Evolutionary conservation across 2,888 invertebrate genomes (phyloP).

Genomic region (Hoplodrina ambigua): DNA sequence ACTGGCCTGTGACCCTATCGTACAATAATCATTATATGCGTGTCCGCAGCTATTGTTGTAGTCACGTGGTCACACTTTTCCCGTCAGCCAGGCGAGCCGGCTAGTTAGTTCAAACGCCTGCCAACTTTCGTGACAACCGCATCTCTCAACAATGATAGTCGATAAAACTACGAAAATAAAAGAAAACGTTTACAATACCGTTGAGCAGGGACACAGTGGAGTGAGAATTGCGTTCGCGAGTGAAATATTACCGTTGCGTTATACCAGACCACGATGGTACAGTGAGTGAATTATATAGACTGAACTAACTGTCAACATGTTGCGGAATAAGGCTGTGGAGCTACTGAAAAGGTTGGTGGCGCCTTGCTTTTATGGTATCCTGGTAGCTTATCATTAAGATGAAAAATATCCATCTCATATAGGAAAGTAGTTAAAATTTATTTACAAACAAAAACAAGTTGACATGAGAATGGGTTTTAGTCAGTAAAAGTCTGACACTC

Average conservation of each 20-base stretch:
- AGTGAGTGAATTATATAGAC: conserved; percentile 39
- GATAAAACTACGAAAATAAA: conserved; percentile 48
- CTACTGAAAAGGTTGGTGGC: conserved; percentile 65
- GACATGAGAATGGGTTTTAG: too few relatives aligned
- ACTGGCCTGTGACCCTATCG: conserved; percentile 58
- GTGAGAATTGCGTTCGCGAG: conserved; percentile 54
- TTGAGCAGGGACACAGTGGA: conserved; percentile 32
- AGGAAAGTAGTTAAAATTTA: not conserved
- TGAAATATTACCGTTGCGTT: conserved; percentile 36
- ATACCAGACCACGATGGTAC: conserved; percentile 36
- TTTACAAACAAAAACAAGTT: not conserved
- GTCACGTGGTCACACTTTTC: conserved; percentile 75
- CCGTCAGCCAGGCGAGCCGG: conserved; percentile 66
- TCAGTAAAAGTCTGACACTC: too few relatives aligned
- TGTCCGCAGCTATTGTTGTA: conserved; percentile 72
- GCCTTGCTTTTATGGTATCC: conserved; percentile 27
- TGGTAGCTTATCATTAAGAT: conserved; percentile 20
- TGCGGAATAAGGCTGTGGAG: conserved; percentile 75
- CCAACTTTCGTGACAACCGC: conserved; percentile 80
- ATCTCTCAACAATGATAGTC: conserved; percentile 58
- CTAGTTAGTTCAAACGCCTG: conserved; percentile 74
- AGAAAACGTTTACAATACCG: conserved; percentile 37
- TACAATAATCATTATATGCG: conserved; percentile 57
- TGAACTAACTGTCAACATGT: conserved; percentile 68
- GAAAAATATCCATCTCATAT: not conserved